Base-by-base conservation (phyloP, 2,888 invertebrate species). In the Pemphredon lugubris region DNA sequence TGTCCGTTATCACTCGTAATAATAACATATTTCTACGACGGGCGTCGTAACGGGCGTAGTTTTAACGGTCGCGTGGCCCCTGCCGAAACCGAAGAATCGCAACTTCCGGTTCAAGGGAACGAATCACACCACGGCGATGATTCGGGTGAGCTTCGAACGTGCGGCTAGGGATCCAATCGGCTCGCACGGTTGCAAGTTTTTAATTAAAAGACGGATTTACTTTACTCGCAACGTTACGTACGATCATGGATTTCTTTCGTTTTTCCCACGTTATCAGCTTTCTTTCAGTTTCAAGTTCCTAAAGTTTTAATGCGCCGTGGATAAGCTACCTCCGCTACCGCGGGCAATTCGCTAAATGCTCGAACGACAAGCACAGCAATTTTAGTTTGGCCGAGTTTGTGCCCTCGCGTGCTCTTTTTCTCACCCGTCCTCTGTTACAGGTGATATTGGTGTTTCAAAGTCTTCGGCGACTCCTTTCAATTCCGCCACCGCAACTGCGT, bases 271-370 rank as follows among this genome's bases (percentile, higher is more conserved):
- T 47, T 14, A 30, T 23, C 44, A n/a, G 34, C 40, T 54, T 45
- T 34, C 13, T 40, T 40, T n/a, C 37, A 20, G 54, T 54, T 48
- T 66, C 32, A 72, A 73, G 81, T 70, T n/a, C 66, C 79, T 57
- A 60, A 84, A 84, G 84, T 84, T 84, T 83, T 78, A 81, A 80
- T 77, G 70, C 75, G 70, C 47, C 66, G 64, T 37, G 75, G 75
- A 77, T 77, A 82, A 79, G 75, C 75, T 45, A 58, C 42, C 73
- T 48, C 72, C 51, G 55, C 63, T 77, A 70, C 79, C 80, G 73
- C 75, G 73, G 73, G 77, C 81, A 78, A 83, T 84, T 81, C 80
- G 80, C 83, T 83, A 84, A 84, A 85, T 77, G 84, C 81, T 64
- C 61, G 45, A 82, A 83, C 82, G 81, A 82, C 80, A 76, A 77